Percentiles rank a stretch among this genome's conserved stretches.
These are phyloP conservation scores for Frankliniella fusca DNA, from an alignment of 2,888 invertebrate genomes.

Conservation along the genomic window DNA sequence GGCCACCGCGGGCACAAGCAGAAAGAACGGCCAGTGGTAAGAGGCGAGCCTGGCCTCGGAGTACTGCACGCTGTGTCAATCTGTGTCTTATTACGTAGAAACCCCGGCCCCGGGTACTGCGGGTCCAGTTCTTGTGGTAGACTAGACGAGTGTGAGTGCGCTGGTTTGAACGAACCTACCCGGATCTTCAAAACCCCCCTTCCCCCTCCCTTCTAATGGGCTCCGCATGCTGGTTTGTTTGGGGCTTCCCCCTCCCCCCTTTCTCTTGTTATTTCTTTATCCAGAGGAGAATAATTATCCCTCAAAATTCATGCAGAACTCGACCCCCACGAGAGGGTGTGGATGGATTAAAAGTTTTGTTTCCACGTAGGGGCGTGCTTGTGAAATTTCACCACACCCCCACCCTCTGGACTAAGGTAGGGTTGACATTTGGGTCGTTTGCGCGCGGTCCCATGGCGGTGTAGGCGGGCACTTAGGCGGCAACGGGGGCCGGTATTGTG, in stretches of 20 bases:
- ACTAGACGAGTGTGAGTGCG: background rate
- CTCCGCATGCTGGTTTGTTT: too few relatives aligned
- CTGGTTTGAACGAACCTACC: too few relatives aligned
- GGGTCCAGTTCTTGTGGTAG: background rate
- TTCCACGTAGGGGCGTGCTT: too few relatives aligned
- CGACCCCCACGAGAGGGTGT: too few relatives aligned
- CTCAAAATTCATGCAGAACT: too few relatives aligned
- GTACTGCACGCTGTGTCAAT: background rate
- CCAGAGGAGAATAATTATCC: too few relatives aligned
- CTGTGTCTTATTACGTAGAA: background rate
- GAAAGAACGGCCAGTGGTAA: constrained; percentile 34
- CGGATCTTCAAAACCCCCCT: too few relatives aligned
- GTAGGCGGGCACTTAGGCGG: background rate
- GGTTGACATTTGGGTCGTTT: constrained; percentile 1
- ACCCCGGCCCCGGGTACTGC: background rate
- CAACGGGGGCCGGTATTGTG: background rate
- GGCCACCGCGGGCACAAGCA: constrained; percentile 16
- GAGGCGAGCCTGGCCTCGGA: constrained; percentile 31
- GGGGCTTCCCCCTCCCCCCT: too few relatives aligned
- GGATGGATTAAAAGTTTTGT: too few relatives aligned
- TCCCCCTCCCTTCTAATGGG: too few relatives aligned
- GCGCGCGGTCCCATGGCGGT: background rate
- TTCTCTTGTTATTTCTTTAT: too few relatives aligned
- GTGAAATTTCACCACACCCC: too few relatives aligned
- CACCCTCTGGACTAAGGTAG: background rate